Conservation (phyloP, 2,797 vertebrate species). For the Meriones psammophilus region DNA sequence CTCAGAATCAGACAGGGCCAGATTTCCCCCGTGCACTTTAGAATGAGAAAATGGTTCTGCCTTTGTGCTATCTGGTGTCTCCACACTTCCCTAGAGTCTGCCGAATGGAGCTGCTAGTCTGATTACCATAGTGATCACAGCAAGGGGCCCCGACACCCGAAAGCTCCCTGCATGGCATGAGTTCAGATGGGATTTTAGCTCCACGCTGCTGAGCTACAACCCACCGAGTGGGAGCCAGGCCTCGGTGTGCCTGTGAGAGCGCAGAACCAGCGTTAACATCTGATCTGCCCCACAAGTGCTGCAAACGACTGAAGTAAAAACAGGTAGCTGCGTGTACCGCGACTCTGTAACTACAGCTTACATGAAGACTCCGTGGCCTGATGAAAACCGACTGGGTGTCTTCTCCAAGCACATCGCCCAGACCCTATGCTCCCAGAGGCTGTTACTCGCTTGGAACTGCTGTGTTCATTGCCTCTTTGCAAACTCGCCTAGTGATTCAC, state of each 20-base stretch:
- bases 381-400: conserved; percentile 4
- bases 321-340: neutral
- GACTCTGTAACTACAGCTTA: conserved; percentile 58
- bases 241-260: neutral
- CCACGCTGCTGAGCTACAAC: neutral
- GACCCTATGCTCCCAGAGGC: conserved; percentile 55
- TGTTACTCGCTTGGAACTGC: conserved; percentile 62
- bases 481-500: conserved; percentile 33
- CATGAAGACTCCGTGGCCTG: conserved; percentile 62
- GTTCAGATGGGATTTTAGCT: conserved; percentile 28
- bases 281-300: conserved; percentile 32
- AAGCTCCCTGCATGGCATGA: neutral
- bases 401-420: neutral
- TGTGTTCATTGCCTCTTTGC: conserved; percentile 60
- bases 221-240: neutral
- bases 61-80: conserved; percentile 62
- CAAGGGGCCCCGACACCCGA: conserved; percentile 19
- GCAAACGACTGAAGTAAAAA: conserved; percentile 42
- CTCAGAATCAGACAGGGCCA: conserved; percentile 69
- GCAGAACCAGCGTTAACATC: conserved; percentile 22
- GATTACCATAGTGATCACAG: conserved; percentile 64
- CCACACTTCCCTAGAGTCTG: conserved; percentile 16
- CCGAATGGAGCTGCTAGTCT: neutral
- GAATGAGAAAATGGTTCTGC: conserved; percentile 69
- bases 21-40: conserved; percentile 66